Percentiles rank a stretch among this genome's conserved stretches.
phyloP scores from a whole-genome alignment of 2,797 vertebrate species.

The Acipenser ruthenus region DNA sequence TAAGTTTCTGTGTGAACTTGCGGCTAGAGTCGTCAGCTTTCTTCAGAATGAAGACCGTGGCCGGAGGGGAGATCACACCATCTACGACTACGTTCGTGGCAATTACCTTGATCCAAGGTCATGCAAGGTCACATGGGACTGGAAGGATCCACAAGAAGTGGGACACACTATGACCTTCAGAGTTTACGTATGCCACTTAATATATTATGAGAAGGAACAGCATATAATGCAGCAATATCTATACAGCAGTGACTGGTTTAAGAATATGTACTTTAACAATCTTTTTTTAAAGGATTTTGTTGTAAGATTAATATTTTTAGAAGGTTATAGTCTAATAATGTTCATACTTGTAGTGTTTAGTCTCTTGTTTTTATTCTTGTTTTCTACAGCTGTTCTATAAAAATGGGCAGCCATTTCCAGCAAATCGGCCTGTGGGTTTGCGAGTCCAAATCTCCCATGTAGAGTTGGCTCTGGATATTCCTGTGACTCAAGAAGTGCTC shows the following conservation, averaged over 20 bases:
- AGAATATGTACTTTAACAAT: too few species aligned
- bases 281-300: too few species aligned
- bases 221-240: too few species aligned
- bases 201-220: neutral
- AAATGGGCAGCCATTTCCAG: constrained; percentile 91
- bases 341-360: constrained; percentile 4
- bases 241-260: too few species aligned
- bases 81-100: constrained; percentile 96
- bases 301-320: too few species aligned
- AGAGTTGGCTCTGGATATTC: constrained; percentile 90
- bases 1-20: constrained; percentile 98
- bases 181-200: constrained; percentile 74
- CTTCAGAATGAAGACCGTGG: constrained; percentile 96
- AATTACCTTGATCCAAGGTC: constrained; percentile 97
- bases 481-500: constrained; percentile 90
- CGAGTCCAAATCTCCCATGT: constrained; percentile 91
- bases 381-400: constrained; percentile 84
- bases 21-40: constrained; percentile 95
- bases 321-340: too few species aligned
- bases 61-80: constrained; percentile 88
- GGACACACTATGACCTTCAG: constrained; percentile 97
- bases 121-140: constrained; percentile 97
- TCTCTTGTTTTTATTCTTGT: constrained; percentile 10
- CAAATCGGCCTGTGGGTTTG: constrained; percentile 80
- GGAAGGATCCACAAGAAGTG: constrained; percentile 98